Evolutionary conservation across 2,888 invertebrate species (phyloP).

Genomic region (Troides oblongomaculatus): DNA sequence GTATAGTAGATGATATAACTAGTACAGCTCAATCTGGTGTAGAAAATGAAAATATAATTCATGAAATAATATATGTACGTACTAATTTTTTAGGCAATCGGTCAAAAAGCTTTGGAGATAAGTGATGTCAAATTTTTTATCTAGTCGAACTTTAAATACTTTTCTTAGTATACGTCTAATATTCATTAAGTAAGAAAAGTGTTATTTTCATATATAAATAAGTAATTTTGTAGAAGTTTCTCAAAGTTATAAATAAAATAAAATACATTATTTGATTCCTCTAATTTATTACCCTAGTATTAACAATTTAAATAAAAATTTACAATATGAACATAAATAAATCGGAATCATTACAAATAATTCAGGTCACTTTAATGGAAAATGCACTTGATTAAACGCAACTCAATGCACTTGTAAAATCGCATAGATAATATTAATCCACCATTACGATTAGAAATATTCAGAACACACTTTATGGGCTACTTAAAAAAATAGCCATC

Average conservation of each 20-base stretch:
- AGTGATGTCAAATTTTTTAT: too few species aligned
- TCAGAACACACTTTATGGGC: background rate
- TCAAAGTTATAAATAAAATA: conserved; percentile 29
- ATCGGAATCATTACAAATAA: conserved; percentile 41
- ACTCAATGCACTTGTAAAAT: conserved; percentile 5
- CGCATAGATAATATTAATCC: background rate
- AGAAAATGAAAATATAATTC: too few species aligned
- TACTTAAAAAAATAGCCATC: background rate
- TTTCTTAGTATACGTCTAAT: too few species aligned
- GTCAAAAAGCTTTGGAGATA: too few species aligned
- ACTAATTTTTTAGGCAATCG: too few species aligned
- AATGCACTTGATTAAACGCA: conserved; percentile 12
- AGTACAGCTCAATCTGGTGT: too few species aligned
- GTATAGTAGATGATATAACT: too few species aligned
- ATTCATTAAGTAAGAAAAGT: too few species aligned
- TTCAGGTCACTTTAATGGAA: conserved; percentile 53
- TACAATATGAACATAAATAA: conserved; percentile 48
- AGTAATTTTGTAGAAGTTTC: background rate
- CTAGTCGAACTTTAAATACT: too few species aligned
- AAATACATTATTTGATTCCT: conserved; percentile 53
- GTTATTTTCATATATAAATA: too few species aligned
- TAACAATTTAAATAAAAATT: conserved; percentile 60
- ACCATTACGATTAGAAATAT: background rate
- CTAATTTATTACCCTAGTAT: conserved; percentile 74
- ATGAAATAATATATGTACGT: too few species aligned